A percentile compares a stretch with the other conserved stretches of the same genome.
Conservation (phyloP, 2,888 invertebrate genomes). For the Homarus gammarus region DNA sequence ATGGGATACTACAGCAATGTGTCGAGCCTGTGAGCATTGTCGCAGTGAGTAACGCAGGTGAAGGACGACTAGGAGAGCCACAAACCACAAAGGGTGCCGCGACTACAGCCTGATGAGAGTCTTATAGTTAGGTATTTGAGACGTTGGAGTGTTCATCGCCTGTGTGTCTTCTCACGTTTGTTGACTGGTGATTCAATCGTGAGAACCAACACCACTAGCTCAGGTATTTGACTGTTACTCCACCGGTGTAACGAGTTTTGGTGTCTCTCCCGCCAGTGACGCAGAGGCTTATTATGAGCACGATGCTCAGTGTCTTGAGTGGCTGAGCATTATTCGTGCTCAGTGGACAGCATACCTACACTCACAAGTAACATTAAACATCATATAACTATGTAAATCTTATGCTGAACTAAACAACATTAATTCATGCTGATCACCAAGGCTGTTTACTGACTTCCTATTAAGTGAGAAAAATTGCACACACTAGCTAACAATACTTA, state of each 20-base stretch:
- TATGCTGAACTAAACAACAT: too few species aligned
- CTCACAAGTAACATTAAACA: too few species aligned
- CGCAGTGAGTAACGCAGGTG: background rate
- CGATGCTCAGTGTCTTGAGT: too few species aligned
- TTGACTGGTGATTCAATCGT: background rate
- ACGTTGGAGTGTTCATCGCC: background rate
- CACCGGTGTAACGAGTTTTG: background rate
- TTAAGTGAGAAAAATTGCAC: too few species aligned
- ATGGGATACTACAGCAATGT: background rate
- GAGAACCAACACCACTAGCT: background rate
- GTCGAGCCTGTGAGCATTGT: background rate
- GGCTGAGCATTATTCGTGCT: too few species aligned
- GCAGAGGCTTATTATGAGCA: background rate
- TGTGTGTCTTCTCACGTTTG: background rate
- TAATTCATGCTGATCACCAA: too few species aligned
- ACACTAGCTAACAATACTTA: too few species aligned
- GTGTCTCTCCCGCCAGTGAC: background rate
- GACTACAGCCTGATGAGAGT: background rate
- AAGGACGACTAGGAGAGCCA: background rate
- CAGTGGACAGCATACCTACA: too few species aligned
- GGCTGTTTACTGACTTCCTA: too few species aligned
- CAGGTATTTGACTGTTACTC: background rate
- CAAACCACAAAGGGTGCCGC: constrained; percentile 6
- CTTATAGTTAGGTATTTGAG: background rate
- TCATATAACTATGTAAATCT: too few species aligned